Conservation (phyloP, 2,113 vertebrate genomes). For the Triplophysa rosa region DNA sequence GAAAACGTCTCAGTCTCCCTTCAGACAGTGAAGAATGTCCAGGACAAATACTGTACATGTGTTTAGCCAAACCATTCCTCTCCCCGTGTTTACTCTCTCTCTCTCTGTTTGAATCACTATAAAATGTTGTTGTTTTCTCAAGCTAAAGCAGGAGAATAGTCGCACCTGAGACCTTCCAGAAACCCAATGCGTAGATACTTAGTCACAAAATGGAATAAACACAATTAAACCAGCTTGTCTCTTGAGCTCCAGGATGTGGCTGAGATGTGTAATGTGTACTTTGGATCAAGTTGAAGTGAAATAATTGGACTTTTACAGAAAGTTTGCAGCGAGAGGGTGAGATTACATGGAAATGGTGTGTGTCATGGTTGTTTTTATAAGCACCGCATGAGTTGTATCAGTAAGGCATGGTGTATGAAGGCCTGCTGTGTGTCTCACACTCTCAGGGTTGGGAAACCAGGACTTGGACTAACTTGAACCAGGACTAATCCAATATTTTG, state of each 20-base stretch:
- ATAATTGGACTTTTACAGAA: background rate
- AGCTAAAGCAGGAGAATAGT: slow-evolving; percentile 9
- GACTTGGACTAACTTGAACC: too few relatives aligned
- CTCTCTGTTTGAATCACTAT: background rate
- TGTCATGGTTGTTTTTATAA: slow-evolving; percentile 18
- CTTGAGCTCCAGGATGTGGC: background rate
- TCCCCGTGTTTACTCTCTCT: background rate
- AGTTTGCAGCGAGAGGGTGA: background rate
- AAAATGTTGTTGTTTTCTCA: slow-evolving; percentile 27
- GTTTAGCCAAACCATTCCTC: background rate
- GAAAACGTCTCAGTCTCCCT: background rate
- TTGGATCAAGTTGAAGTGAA: slow-evolving; percentile 9
- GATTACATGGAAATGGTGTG: background rate
- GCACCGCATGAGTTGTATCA: background rate
- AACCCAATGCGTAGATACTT: slow-evolving; percentile 28
- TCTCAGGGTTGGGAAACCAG: background rate
- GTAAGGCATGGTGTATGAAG: background rate
- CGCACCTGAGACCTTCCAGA: slow-evolving; percentile 23
- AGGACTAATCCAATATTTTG: too few relatives aligned
- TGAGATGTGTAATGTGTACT: background rate
- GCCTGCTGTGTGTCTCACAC: background rate
- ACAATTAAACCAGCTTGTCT: background rate
- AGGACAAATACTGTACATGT: slow-evolving; percentile 12
- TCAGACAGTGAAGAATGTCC: slow-evolving; percentile 27
- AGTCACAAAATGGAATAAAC: slow-evolving; percentile 40